Percentiles rank a stretch among this genome's conserved stretches.
Evolutionary conservation across 1,140 invertebrate species (phyloP).

Genomic region (Mycetomoellerius zeteki): DNA sequence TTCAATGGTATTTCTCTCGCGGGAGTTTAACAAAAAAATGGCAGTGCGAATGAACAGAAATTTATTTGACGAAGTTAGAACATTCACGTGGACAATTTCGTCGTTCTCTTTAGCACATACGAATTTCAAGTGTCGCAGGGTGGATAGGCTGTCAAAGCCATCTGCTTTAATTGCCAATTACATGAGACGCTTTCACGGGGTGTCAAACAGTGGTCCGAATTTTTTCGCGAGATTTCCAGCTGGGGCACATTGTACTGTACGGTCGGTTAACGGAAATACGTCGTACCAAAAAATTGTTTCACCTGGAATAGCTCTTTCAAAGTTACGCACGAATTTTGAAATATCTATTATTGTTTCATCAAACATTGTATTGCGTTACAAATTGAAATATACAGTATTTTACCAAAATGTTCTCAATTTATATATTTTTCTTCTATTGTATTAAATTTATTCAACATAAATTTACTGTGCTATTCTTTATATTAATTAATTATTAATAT

Average conservation of each 20-base stretch:
- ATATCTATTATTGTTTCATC: conserved; percentile 21
- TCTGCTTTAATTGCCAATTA: conserved; percentile 77
- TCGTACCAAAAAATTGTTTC: conserved; percentile 14
- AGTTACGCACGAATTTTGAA: conserved; percentile 12
- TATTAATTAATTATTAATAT: background rate
- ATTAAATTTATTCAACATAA: background rate
- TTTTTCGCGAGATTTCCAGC: conserved; percentile 49
- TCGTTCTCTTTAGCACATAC: conserved; percentile 60
- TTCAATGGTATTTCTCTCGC: conserved; percentile 29
- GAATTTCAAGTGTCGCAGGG: conserved; percentile 60
- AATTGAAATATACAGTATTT: conserved; percentile 28
- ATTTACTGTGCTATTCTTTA: background rate
- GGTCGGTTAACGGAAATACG: conserved; percentile 14
- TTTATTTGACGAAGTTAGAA: conserved; percentile 64
- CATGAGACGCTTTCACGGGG: conserved; percentile 54
- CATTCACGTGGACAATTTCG: conserved; percentile 63
- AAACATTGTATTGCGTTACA: background rate
- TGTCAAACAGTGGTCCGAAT: conserved; percentile 52
- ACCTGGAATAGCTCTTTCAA: conserved; percentile 4
- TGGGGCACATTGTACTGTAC: background rate
- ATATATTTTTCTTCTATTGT: background rate
- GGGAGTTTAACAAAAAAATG: conserved; percentile 39
- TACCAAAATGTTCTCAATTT: background rate
- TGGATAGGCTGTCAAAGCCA: conserved; percentile 69
- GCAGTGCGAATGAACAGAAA: conserved; percentile 64